phyloP scores from a whole-genome alignment of 2,113 vertebrate genomes.

The Otis tarda region DNA sequence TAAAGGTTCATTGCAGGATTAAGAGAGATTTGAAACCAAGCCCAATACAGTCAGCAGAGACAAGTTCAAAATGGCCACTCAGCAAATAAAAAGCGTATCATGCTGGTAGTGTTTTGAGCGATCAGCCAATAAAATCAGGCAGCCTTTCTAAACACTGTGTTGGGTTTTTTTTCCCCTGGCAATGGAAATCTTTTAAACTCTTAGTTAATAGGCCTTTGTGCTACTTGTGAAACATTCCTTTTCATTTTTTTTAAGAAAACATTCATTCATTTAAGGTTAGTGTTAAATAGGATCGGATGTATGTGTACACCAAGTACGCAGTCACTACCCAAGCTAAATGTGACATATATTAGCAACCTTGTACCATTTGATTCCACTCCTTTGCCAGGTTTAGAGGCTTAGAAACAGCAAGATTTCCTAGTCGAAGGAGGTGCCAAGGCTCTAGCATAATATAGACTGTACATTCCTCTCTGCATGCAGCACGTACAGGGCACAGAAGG shows the following conservation, averaged over 20 bases:
- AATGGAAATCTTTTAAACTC: background rate
- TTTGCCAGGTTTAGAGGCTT: background rate
- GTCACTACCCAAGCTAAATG: background rate
- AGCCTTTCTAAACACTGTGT: background rate
- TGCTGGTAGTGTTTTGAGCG: constrained; percentile 31
- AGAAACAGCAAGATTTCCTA: background rate
- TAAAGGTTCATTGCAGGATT: constrained; percentile 76
- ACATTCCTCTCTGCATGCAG: background rate
- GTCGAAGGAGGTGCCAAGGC: rapidly evolving
- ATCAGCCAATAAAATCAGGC: constrained; percentile 7
- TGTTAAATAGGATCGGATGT: background rate
- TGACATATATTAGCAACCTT: background rate
- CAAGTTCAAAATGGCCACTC: constrained; percentile 66
- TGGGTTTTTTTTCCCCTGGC: background rate
- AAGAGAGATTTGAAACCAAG: constrained; percentile 72
- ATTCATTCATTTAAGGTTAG: background rate
- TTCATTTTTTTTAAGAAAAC: background rate
- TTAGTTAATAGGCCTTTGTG: background rate
- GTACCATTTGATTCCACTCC: background rate
- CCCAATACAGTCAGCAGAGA: constrained; percentile 67
- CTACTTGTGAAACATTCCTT: background rate
- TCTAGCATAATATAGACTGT: background rate
- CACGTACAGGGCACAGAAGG: background rate
- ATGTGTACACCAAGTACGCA: rapidly evolving
- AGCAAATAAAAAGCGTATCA: constrained; percentile 52